These are phyloP conservation scores for Sebastolobus altivelis DNA, from an alignment of 2,797 vertebrate species.

Conservation along the genomic window DNA sequence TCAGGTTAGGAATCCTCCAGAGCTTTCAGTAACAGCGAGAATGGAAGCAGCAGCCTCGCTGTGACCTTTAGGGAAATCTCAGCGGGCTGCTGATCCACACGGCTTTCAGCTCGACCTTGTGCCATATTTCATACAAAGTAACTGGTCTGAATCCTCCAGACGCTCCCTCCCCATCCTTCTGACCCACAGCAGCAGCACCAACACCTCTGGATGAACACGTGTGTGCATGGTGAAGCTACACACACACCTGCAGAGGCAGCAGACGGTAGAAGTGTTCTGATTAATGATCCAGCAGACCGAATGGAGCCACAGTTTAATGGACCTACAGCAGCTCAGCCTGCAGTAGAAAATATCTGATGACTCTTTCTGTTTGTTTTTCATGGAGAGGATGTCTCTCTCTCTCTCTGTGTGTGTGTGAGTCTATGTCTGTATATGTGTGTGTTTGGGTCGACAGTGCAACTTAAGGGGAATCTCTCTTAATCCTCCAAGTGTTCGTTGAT, in stretches of 20 bases:
- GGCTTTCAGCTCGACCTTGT: conserved; percentile 42
- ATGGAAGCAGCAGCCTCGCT: conserved; percentile 22
- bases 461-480: conserved; percentile 29
- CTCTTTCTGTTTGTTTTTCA: conserved; percentile 33
- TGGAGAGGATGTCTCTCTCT: background rate
- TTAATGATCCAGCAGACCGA: conserved; percentile 49
- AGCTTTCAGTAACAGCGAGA: background rate
- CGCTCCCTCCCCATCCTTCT: background rate
- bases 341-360: conserved; percentile 37
- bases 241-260: conserved; percentile 32
- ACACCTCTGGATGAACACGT: conserved; percentile 10
- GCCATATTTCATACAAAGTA: conserved; percentile 27
- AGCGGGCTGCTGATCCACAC: conserved; percentile 26
- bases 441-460: background rate
- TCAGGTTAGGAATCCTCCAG: conserved; percentile 4
- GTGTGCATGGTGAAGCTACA: background rate
- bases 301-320: conserved; percentile 55
- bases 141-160: conserved; percentile 8
- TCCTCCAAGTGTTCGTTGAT: conserved; percentile 7
- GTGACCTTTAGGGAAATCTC: conserved; percentile 44
- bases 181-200: background rate
- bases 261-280: conserved; percentile 23
- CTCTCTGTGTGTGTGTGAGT: background rate
- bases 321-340: conserved; percentile 49
- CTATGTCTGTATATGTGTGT: background rate